Evolutionary conservation across 2,797 vertebrate species (phyloP).

Genomic region (Monodelphis domestica): DNA sequence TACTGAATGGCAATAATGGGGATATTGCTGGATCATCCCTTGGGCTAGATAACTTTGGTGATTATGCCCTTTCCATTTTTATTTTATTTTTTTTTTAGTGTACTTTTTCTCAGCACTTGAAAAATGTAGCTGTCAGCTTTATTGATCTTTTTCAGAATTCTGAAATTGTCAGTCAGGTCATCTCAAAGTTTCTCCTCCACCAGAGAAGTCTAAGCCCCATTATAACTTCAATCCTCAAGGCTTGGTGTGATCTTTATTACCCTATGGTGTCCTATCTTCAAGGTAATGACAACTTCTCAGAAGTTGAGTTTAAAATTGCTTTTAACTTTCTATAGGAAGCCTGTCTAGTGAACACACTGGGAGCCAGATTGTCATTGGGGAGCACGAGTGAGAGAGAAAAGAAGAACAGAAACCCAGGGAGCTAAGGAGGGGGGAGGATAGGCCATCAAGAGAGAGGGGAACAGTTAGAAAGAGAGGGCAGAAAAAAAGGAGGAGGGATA

Average conservation of each 20-base stretch:
- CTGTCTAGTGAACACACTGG: not conserved
- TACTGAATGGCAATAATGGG: not conserved
- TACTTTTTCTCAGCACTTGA: not conserved
- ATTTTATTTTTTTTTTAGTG: slow-evolving; percentile 34
- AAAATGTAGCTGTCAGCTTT: slow-evolving; percentile 26
- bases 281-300: slow-evolving; percentile 1
- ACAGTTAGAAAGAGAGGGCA: not conserved
- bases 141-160: slow-evolving; percentile 25
- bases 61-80: not conserved
- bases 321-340: not conserved
- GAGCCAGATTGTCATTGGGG: not conserved
- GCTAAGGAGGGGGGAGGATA: not conserved
- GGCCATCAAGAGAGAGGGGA: not conserved
- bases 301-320: not conserved
- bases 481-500: not conserved
- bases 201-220: not conserved
- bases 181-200: not conserved
- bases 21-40: not conserved
- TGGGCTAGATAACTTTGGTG: not conserved
- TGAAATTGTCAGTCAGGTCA: not conserved
- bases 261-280: not conserved
- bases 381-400: not conserved
- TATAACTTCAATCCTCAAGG: not conserved
- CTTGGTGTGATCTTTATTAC: not conserved
- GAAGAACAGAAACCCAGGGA: not conserved